Evolutionary conservation across 2,888 invertebrate species (phyloP).

Genomic region (Euzetes globulus): DNA sequence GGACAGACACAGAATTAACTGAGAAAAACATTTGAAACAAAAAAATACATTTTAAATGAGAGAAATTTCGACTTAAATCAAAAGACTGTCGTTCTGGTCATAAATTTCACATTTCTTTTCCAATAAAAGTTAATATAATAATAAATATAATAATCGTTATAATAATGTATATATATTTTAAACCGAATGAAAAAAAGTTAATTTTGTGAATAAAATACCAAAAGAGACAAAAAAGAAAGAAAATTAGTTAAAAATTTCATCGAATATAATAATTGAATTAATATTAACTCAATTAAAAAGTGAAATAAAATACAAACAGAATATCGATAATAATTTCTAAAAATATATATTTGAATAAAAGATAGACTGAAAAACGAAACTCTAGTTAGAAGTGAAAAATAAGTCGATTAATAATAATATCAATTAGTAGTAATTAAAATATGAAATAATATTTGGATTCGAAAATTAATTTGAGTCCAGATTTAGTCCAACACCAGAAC

Average conservation of each 20-base stretch:
- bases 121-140: neutral
- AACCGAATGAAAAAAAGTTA: neutral
- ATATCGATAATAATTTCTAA: neutral
- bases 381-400: neutral
- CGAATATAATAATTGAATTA: neutral
- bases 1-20: neutral
- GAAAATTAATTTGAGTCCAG: neutral
- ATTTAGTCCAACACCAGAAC: slow-evolving; percentile 21
- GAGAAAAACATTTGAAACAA: neutral
- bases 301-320: neutral
- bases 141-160: slow-evolving; percentile 11
- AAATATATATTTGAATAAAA: neutral
- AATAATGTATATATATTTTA: neutral
- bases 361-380: neutral
- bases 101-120: neutral
- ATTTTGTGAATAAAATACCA: neutral
- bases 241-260: neutral
- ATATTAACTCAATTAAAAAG: neutral
- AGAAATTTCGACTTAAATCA: slow-evolving; percentile 20
- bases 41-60: slow-evolving; percentile 11
- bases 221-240: slow-evolving; percentile 1
- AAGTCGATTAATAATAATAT: neutral
- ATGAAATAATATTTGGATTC: neutral
- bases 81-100: slow-evolving; percentile 7
- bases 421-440: neutral